These are phyloP conservation scores for Scatophagus argus DNA, from an alignment of 2,113 vertebrate genomes.

Conservation along the genomic window DNA sequence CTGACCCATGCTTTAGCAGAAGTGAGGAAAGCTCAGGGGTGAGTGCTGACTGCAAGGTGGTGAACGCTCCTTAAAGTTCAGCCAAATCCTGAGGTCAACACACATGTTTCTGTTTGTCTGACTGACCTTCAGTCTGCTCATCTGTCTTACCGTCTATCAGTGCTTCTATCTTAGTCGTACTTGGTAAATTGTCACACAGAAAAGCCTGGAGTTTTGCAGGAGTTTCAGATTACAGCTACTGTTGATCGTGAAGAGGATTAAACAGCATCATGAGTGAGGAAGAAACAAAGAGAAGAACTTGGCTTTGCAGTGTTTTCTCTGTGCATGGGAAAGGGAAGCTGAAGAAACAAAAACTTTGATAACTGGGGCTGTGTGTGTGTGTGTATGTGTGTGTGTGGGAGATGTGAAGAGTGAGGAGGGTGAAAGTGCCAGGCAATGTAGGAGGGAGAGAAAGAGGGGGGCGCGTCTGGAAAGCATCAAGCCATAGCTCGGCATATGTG, in stretches of 20 bases:
- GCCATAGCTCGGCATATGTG: constrained; percentile 30
- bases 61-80: constrained; percentile 67
- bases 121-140: constrained; percentile 53
- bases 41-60: constrained; percentile 14
- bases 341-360: constrained; percentile 64
- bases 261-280: background rate
- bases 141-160: constrained; percentile 26
- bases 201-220: background rate
- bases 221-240: constrained; percentile 1
- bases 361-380: constrained; percentile 43
- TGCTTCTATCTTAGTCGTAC: constrained; percentile 1
- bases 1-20: constrained; percentile 31
- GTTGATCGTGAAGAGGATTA: background rate
- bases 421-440: constrained; percentile 66
- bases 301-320: constrained; percentile 48
- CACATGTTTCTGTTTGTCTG: constrained; percentile 2
- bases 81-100: constrained; percentile 55
- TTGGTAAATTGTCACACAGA: background rate
- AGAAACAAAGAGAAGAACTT: constrained; percentile 19
- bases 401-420: constrained; percentile 51
- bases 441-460: constrained; percentile 55
- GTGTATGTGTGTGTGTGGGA: constrained; percentile 38
- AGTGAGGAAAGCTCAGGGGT: constrained; percentile 43
- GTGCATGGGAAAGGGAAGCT: constrained; percentile 61
- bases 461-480: constrained; percentile 79